A percentile compares a stretch with the other conserved stretches of the same genome.
Conservation (phyloP, 2,888 invertebrate genomes). For the Sphaeridia pumilis region DNA sequence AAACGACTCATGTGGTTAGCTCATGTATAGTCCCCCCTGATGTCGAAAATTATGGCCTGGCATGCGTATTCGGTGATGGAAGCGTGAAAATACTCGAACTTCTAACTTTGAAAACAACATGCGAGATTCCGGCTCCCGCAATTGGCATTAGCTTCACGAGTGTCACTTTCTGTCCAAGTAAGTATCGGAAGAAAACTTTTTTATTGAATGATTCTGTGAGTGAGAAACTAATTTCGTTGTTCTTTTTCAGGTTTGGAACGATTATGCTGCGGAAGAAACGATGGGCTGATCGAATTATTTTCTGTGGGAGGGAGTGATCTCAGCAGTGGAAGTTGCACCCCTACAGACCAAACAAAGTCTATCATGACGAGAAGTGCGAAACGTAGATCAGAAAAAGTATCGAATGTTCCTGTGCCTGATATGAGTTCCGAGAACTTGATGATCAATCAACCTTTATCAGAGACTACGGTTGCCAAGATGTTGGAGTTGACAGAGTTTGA, state of each 20-base stretch:
- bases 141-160: constrained; percentile 55
- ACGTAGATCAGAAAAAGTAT: too few species aligned
- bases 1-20: constrained; percentile 50
- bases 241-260: constrained; percentile 56
- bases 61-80: constrained; percentile 24
- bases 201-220: not conserved
- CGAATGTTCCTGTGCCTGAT: too few species aligned
- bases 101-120: not conserved
- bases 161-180: constrained; percentile 71
- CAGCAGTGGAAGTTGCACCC: too few species aligned
- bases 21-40: constrained; percentile 54
- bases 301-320: too few species aligned
- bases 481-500: constrained; percentile 67
- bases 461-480: constrained; percentile 48
- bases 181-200: constrained; percentile 37
- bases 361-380: too few species aligned
- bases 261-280: constrained; percentile 67
- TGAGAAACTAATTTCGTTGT: not conserved
- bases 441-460: too few species aligned
- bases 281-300: constrained; percentile 71
- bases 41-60: constrained; percentile 40
- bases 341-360: too few species aligned
- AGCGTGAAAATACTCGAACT: constrained; percentile 21
- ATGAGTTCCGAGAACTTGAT: too few species aligned
- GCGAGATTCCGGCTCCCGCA: not conserved